A percentile compares a stretch with the other conserved stretches of the same genome.
phyloP scores from a whole-genome alignment of 2,113 vertebrate genomes.

The Ia io region DNA sequence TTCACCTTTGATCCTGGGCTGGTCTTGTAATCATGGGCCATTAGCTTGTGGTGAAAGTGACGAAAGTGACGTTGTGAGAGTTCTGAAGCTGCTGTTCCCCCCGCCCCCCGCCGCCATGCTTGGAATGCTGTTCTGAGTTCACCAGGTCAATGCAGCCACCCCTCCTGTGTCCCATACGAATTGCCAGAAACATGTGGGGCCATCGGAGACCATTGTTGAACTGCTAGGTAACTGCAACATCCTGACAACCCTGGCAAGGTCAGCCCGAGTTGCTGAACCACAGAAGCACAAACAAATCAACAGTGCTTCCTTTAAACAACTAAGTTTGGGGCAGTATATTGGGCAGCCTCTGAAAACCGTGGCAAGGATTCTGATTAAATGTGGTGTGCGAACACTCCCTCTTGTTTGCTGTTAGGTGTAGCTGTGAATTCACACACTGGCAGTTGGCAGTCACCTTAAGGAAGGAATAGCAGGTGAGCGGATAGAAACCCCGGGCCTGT shows the following conservation, averaged over 20 bases:
- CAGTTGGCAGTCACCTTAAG: conserved; percentile 3
- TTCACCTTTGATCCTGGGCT: neutral
- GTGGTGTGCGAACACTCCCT: neutral
- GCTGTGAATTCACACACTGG: neutral
- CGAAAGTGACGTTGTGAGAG: neutral
- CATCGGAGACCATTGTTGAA: neutral
- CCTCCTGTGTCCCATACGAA: neutral
- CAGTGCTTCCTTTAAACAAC: neutral
- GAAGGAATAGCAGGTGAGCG: conserved; percentile 42
- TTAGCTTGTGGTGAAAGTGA: neutral
- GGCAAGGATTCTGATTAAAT: neutral
- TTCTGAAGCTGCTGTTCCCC: neutral
- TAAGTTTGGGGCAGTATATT: neutral
- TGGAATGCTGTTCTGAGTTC: neutral
- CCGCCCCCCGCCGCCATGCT: neutral
- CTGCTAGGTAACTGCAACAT: neutral
- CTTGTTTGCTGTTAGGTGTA: neutral
- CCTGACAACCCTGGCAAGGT: too few relatives aligned
- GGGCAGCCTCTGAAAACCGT: neutral
- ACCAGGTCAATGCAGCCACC: neutral
- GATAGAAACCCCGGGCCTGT: neutral
- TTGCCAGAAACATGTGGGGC: neutral
- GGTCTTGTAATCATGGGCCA: neutral
- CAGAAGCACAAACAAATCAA: neutral
- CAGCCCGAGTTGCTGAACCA: neutral